phyloP scores from a whole-genome alignment of 1,140 invertebrate genomes.

The Drosophila asahinai region DNA sequence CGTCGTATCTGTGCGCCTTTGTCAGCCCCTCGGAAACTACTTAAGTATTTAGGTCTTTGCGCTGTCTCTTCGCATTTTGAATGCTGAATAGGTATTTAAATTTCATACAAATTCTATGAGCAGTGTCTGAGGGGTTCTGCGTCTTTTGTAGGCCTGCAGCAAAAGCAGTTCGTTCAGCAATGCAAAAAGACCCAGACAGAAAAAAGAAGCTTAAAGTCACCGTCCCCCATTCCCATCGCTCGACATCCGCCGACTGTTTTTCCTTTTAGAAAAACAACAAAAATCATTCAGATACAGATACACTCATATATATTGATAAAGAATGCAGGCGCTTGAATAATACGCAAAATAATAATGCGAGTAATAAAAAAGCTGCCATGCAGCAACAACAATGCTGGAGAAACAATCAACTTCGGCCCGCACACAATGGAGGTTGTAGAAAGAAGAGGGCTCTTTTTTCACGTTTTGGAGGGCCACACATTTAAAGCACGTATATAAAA shows the following conservation, averaged over 20 bases:
- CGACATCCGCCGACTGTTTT: constrained; percentile 63
- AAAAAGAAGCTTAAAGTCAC: constrained; percentile 73
- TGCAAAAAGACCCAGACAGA: constrained; percentile 69
- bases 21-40: constrained; percentile 78
- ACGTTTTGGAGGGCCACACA: background rate
- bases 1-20: constrained; percentile 39
- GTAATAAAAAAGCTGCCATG: constrained; percentile 54
- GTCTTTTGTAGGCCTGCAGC: constrained; percentile 58
- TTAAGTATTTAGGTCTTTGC: constrained; percentile 83
- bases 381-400: constrained; percentile 44
- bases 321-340: constrained; percentile 79
- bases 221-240: constrained; percentile 34
- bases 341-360: constrained; percentile 73
- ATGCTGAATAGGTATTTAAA: constrained; percentile 84
- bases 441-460: constrained; percentile 39
- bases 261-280: constrained; percentile 28
- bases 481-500: constrained; percentile 5
- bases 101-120: constrained; percentile 83
- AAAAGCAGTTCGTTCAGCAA: constrained; percentile 68
- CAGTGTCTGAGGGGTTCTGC: constrained; percentile 53
- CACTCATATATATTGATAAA: constrained; percentile 57
- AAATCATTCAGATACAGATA: constrained; percentile 58
- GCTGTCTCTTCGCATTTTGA: constrained; percentile 80
- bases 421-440: constrained; percentile 58
- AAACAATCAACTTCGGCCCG: constrained; percentile 64